Base-by-base conservation (phyloP, 2,797 vertebrate species). In the Sebastes miniatus region DNA sequence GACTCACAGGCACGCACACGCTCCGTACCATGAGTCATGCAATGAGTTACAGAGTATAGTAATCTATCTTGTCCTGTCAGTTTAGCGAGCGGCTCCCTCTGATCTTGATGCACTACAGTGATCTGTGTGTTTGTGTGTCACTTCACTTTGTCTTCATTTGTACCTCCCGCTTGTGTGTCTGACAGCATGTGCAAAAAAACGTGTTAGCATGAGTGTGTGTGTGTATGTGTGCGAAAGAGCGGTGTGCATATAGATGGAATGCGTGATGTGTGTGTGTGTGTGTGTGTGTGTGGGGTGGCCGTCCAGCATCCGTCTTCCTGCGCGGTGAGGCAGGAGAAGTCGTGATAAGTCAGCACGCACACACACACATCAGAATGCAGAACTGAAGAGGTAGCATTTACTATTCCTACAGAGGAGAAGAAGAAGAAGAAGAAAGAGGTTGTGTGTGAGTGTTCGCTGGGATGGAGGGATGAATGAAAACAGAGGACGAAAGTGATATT, bases 131-230 rank as follows among this genome's bases (percentile, higher is more conserved):
- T 77, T 39, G 65, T 79, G 56, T 83, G 85, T 81, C 88, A 76
- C 74, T 75, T 85, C 85, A 70, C 82, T 88, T 87, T 78, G 70
- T 91, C 90, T 88, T 91, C 85, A 90, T 90, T 83, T 88, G 77
- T 69, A 31, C 25, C 69, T 70, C 20, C 20, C 12, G 64, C 25
- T 32, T 36, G 72, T 73, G 77, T 57, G 71, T 82, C 62, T 50
- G 36, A 13, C 58, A 67, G 71, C 66, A 16, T 69, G 31, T 54
- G 32, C 3, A 63, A 25, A 36, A 36, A 39, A 43, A 43, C 24
- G 20, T 61, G 61, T 36, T 1, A 4, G 14, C 32, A 32, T 32
- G n/a, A 25, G 57, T 8, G 2, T 25, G 8, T 25, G 29, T 27
- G 29, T 22, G 8, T 27, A 31, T 22, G 8, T 61, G 18, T 6